These are phyloP conservation scores for Phengaris alcon DNA, from an alignment of 2,888 invertebrate species.

Conservation along the genomic window DNA sequence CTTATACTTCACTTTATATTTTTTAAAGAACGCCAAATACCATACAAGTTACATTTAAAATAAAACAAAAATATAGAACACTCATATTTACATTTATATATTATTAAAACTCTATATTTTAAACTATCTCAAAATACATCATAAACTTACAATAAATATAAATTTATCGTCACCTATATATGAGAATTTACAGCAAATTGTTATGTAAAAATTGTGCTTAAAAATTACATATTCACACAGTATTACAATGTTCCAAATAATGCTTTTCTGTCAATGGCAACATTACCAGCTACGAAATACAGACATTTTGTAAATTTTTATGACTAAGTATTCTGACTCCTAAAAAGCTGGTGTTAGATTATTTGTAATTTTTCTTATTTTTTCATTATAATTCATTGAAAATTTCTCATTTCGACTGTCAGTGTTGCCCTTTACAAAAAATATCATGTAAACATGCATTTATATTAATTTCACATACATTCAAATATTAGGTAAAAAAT, in stretches of 20 bases:
- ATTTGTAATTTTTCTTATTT: not conserved
- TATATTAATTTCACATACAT: conserved; percentile 4
- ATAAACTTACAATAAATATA: conserved; percentile 37
- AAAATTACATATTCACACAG: conserved; percentile 26
- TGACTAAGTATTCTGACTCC: not conserved
- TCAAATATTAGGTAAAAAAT: conserved; percentile 6
- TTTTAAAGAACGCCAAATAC: conserved; percentile 41
- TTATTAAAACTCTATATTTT: conserved; percentile 32
- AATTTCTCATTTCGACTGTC: not conserved
- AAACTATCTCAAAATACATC: conserved; percentile 36
- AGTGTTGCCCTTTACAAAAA: conserved; percentile 4
- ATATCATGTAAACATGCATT: not conserved
- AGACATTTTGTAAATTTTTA: not conserved
- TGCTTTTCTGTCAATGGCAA: not conserved
- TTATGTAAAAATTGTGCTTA: conserved; percentile 29
- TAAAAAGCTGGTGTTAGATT: not conserved
- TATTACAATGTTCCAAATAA: conserved; percentile 5
- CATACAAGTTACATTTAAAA: conserved; percentile 40
- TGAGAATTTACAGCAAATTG: conserved; percentile 27
- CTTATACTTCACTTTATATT: conserved; percentile 58
- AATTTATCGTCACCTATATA: conserved; percentile 34
- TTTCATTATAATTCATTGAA: not conserved
- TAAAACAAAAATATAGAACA: conserved; percentile 35
- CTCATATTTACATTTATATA: conserved; percentile 40
- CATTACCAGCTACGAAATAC: not conserved